Evolutionary conservation across 2,113 vertebrate species (phyloP), one percentile per base, ranked within the genome.

Genomic region (Notothenia coriiceps): DNA sequence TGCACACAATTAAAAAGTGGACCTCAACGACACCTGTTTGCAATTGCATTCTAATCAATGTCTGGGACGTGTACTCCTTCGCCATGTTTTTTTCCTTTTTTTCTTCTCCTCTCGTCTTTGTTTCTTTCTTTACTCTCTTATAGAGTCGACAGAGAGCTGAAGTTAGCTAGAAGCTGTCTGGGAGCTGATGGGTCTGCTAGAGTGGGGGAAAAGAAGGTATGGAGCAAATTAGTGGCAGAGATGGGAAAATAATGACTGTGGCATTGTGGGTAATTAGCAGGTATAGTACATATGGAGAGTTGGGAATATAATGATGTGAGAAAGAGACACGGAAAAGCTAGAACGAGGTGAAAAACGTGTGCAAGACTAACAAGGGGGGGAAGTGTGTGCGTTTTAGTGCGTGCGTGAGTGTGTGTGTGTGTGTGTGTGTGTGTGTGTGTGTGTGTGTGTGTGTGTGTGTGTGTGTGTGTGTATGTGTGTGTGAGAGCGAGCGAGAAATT

Each of bases 221-320:
- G 80, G 82, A 86, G 90, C 79, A 92, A 94, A 93, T 94, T 93
- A 94, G 90, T 71, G 1, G 82, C 76, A 89, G 86, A 92, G 89
- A 93, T 93, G 91, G 88, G 90, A 91, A 92, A 92, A 92, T 93
- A 93, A 94, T 93, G 91, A 93, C 88, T 91, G 86, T 89, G 86
- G 91, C 88, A 91, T 93, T 91, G 92, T 92, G 84, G 91, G 93
- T 92, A 94, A 93, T 94, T 93, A 93, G 91, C 90, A 93, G 91
- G 90, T 93, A 91, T 84, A 84, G 90, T 86, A 89, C 88, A 91
- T 93, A 91, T 93, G 90, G 92, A 87, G 82, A 80, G 78, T 77
- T 90, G 90, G 90, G 89, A 91, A 92, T 93, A 93, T 90, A 90
- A 93, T 91, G 86, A 91, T 90, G 89, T 88, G 89, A 83, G 86